Evolutionary conservation across 2,113 vertebrate species (phyloP).

Genomic region (Corythaixoides concolor): DNA sequence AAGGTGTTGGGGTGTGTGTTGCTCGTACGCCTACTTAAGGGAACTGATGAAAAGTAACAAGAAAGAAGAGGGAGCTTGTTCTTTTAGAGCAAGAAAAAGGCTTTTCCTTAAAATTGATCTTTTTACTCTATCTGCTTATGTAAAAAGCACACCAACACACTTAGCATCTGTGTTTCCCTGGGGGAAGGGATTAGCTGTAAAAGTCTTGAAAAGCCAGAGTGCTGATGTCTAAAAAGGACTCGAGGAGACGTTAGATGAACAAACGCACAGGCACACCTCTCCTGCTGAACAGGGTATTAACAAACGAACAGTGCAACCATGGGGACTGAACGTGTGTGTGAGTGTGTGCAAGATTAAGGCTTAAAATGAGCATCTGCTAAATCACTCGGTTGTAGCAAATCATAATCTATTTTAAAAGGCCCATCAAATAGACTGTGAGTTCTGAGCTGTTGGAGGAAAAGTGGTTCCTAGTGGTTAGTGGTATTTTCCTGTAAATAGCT

Average conservation of each 20-base stretch:
- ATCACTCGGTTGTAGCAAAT: background rate
- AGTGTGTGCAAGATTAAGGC: background rate
- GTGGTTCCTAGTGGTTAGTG: background rate
- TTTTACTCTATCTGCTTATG: background rate
- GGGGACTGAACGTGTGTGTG: background rate
- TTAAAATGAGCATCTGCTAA: background rate
- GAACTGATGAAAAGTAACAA: background rate
- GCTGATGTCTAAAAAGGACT: background rate
- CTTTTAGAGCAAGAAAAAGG: background rate
- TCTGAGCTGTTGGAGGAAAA: background rate
- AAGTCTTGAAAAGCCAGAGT: background rate
- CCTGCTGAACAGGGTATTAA: background rate
- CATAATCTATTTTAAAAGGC: background rate
- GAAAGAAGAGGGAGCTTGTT: background rate
- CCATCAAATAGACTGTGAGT: background rate
- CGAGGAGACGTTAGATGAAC: background rate
- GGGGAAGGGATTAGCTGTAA: background rate
- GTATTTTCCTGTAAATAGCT: background rate
- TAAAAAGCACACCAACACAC: background rate
- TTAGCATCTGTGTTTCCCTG: background rate
- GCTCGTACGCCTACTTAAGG: background rate
- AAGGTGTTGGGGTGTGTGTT: accelerated
- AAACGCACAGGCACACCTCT: background rate
- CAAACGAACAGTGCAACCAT: accelerated
- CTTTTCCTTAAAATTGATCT: background rate